phyloP scores from a whole-genome alignment of 1,140 invertebrate genomes.

The Apis dorsata region DNA sequence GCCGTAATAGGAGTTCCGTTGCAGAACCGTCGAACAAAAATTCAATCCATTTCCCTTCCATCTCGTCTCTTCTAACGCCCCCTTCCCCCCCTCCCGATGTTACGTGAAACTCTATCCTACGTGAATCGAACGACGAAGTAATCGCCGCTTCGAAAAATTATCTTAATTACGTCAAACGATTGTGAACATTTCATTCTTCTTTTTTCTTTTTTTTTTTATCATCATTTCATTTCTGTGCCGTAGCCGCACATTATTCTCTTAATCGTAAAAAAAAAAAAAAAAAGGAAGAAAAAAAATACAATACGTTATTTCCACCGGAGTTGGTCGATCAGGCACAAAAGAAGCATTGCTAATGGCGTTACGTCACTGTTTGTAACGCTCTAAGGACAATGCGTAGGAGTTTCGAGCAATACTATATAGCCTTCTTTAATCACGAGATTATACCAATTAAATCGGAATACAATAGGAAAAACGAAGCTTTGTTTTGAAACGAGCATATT shows the following conservation, averaged over 20 bases:
- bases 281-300: not conserved
- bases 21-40: not conserved
- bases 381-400: not conserved
- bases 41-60: not conserved
- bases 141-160: too few species aligned
- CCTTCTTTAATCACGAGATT: not conserved
- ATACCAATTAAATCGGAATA: conserved; percentile 3
- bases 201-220: too few species aligned
- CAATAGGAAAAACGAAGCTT: not conserved
- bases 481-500: not conserved
- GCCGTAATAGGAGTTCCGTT: conserved; percentile 5
- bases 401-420: not conserved
- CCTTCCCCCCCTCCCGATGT: too few species aligned
- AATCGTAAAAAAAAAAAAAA: too few species aligned
- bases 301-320: not conserved
- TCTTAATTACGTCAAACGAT: too few species aligned
- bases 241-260: too few species aligned
- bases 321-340: not conserved
- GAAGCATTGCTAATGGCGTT: not conserved
- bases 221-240: too few species aligned
- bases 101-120: too few species aligned
- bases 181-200: too few species aligned
- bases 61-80: not conserved
- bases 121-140: too few species aligned
- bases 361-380: too few species aligned